A percentile compares a stretch with the other conserved stretches of the same genome.
These are phyloP conservation scores for Lynx canadensis DNA, from an alignment of 2,113 vertebrate species.

Conservation along the genomic window DNA sequence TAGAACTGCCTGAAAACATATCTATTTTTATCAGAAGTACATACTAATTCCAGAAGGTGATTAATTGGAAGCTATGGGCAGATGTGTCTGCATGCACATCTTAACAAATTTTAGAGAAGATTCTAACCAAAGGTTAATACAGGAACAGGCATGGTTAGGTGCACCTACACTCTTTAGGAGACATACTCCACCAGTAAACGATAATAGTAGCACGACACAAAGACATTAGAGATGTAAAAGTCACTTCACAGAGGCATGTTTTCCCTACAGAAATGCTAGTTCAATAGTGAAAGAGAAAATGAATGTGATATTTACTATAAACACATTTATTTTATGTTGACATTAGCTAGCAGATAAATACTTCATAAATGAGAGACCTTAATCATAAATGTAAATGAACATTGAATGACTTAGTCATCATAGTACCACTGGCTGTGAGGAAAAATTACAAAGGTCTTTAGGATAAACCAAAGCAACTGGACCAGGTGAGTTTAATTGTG, in stretches of 20 bases:
- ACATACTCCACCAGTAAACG: not conserved
- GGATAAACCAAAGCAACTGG: not conserved
- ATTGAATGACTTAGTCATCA: not conserved
- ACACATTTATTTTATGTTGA: slow-evolving; percentile 9
- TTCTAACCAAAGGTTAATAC: not conserved
- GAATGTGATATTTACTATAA: not conserved
- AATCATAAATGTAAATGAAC: slow-evolving; percentile 30
- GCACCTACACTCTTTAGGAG: not conserved
- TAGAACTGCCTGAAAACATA: not conserved
- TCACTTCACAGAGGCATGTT: not conserved
- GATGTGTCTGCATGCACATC: not conserved
- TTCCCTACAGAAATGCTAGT: not conserved
- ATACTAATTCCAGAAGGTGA: not conserved
- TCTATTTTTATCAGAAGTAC: not conserved
- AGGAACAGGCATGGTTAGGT: not conserved
- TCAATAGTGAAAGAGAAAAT: not conserved
- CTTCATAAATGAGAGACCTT: slow-evolving; percentile 19
- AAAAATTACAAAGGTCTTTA: not conserved
- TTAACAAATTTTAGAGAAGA: not conserved
- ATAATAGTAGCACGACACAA: not conserved
- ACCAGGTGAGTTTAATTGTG: not conserved
- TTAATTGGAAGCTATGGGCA: not conserved
- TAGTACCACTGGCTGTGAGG: not conserved
- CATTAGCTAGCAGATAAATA: not conserved
- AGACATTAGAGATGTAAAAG: not conserved